Conservation (phyloP, 2,113 vertebrate species). For the Zingel zingel region DNA sequence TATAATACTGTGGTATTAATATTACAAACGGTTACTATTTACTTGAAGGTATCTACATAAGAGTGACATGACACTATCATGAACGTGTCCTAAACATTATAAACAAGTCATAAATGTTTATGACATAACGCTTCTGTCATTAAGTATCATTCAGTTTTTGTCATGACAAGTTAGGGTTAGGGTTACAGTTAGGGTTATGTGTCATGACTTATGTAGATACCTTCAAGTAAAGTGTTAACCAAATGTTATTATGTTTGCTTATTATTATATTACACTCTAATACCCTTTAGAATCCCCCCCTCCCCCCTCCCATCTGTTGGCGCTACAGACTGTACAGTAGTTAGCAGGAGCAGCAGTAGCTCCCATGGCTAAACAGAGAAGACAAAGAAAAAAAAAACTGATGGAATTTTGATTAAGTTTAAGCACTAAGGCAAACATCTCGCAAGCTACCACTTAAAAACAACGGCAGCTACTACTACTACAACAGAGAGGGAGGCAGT, state of each 20-base stretch:
- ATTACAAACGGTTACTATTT: background rate
- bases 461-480: background rate
- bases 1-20: background rate
- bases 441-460: conserved; percentile 15
- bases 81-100: too few relatives aligned
- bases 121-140: too few relatives aligned
- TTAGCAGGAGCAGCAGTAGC: background rate
- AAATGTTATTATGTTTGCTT: background rate
- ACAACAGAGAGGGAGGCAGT: conserved; percentile 11
- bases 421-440: conserved; percentile 2
- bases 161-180: too few relatives aligned
- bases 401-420: conserved; percentile 14
- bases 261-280: background rate
- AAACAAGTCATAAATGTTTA: too few relatives aligned
- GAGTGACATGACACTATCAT: too few relatives aligned
- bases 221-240: too few relatives aligned
- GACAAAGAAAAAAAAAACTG: background rate
- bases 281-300: background rate
- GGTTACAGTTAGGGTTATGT: too few relatives aligned
- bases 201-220: too few relatives aligned
- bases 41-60: too few relatives aligned
- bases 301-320: background rate
- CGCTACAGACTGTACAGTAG: background rate
- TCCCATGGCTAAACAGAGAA: background rate
- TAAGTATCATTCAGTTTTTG: too few relatives aligned